Evolutionary conservation across 2,888 invertebrate species (phyloP).

Genomic region (Erebia aethiops): DNA sequence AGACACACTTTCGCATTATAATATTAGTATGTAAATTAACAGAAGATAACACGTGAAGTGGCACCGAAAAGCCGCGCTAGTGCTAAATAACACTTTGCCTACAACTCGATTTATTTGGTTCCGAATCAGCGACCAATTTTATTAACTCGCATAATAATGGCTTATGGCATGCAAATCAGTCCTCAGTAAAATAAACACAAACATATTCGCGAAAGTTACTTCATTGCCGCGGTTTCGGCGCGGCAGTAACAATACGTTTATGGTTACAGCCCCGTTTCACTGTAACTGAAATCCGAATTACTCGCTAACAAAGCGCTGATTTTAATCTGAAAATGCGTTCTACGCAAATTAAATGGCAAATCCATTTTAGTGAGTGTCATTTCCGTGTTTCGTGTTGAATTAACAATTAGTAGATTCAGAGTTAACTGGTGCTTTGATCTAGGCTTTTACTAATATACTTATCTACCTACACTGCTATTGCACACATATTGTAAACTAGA

Average conservation of each 20-base stretch:
- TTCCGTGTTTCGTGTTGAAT: not conserved
- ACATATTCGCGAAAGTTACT: not conserved
- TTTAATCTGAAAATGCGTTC: not conserved
- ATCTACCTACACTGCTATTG: no score
- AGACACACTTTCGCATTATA: no score
- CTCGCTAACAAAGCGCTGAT: not conserved
- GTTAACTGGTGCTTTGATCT: no score
- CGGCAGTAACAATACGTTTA: no score
- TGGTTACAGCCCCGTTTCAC: not conserved
- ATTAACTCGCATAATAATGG: not conserved
- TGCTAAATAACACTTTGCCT: not conserved
- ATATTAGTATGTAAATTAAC: no score
- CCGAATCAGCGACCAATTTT: no score
- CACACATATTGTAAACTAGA: no score
- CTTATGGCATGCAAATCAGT: not conserved
- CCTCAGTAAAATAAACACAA: not conserved
- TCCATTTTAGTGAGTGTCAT: not conserved
- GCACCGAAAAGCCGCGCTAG: no score
- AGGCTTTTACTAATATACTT: no score
- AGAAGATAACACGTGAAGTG: no score
- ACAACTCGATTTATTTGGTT: not conserved
- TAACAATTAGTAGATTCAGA: not conserved
- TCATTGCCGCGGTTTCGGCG: not conserved
- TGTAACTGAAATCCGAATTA: not conserved
- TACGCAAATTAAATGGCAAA: slow-evolving; percentile 2